A percentile compares a stretch with the other conserved stretches of the same genome.
phyloP scores from a whole-genome alignment of 2,113 vertebrate genomes.

The Cephalopholis sonnerati region DNA sequence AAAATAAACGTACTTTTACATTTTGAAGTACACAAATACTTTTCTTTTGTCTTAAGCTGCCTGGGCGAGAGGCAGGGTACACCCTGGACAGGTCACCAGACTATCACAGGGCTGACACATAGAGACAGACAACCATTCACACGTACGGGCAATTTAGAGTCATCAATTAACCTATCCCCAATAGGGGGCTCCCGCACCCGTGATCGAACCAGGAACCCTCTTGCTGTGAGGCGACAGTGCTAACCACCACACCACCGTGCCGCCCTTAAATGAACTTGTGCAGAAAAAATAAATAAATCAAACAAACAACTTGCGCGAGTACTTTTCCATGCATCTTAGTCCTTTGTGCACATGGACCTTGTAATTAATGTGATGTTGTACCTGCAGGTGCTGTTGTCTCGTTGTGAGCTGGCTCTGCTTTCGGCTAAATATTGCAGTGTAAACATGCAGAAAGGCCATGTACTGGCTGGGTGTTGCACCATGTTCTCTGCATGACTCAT shows the following conservation, averaged over 20 bases:
- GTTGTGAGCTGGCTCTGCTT: slow-evolving; percentile 92
- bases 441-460: slow-evolving; percentile 92
- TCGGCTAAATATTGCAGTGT: slow-evolving; percentile 88
- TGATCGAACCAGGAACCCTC: too few species aligned
- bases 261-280: too few species aligned
- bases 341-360: neutral
- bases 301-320: neutral
- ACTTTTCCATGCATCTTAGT: neutral
- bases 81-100: too few species aligned
- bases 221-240: too few species aligned
- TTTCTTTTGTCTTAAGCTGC: neutral
- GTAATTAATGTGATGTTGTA: slow-evolving; percentile 61
- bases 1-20: neutral
- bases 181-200: too few species aligned
- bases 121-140: too few species aligned
- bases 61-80: too few species aligned
- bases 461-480: slow-evolving; percentile 95
- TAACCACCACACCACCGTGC: too few species aligned
- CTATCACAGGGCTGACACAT: too few species aligned
- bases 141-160: too few species aligned
- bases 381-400: slow-evolving; percentile 95
- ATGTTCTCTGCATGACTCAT: slow-evolving; percentile 91
- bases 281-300: neutral
- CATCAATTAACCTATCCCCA: too few species aligned
- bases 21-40: neutral